phyloP scores from a whole-genome alignment of 2,888 invertebrate genomes.

The Cerastoderma edule region DNA sequence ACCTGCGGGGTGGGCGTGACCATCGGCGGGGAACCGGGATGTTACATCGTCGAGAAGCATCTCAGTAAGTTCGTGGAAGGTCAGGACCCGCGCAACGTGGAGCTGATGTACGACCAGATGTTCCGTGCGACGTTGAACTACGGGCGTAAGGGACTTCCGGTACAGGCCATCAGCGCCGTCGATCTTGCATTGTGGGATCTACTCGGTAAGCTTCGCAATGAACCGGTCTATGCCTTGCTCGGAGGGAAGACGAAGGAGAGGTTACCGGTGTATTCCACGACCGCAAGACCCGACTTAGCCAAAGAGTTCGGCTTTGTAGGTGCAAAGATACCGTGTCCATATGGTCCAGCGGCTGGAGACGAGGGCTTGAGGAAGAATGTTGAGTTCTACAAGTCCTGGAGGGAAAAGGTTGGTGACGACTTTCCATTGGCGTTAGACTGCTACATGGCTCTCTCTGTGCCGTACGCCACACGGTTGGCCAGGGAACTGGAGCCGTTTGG shows the following conservation, averaged over 20 bases:
- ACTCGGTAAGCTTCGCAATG: slow-evolving; percentile 77
- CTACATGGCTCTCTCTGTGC: slow-evolving; percentile 80
- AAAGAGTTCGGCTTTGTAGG: slow-evolving; percentile 80
- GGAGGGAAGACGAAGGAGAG: slow-evolving; percentile 81
- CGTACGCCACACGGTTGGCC: slow-evolving; percentile 77
- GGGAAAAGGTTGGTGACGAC: slow-evolving; percentile 79
- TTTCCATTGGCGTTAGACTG: slow-evolving; percentile 81
- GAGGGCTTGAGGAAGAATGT: slow-evolving; percentile 79
- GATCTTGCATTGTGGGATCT: slow-evolving; percentile 82
- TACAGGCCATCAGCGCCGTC: slow-evolving; percentile 81
- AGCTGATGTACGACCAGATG: slow-evolving; percentile 81
- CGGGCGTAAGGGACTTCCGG: slow-evolving; percentile 79
- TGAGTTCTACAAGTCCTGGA: slow-evolving; percentile 75
- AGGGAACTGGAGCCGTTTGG: slow-evolving; percentile 76
- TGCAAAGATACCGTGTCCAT: slow-evolving; percentile 79
- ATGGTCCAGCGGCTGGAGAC: slow-evolving; percentile 80
- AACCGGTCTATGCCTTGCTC: slow-evolving; percentile 80
- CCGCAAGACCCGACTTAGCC: slow-evolving; percentile 78
- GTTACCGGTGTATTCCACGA: slow-evolving; percentile 81
- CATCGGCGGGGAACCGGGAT: slow-evolving; percentile 80
- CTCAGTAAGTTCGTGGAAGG: slow-evolving; percentile 81
- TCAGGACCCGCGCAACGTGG: slow-evolving; percentile 79
- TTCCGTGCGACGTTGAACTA: slow-evolving; percentile 80
- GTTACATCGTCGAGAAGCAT: slow-evolving; percentile 80
- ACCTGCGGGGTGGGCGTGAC: slow-evolving; percentile 79